These are phyloP conservation scores for Heliconius ethilla DNA, from an alignment of 2,888 invertebrate species.

Conservation along the genomic window DNA sequence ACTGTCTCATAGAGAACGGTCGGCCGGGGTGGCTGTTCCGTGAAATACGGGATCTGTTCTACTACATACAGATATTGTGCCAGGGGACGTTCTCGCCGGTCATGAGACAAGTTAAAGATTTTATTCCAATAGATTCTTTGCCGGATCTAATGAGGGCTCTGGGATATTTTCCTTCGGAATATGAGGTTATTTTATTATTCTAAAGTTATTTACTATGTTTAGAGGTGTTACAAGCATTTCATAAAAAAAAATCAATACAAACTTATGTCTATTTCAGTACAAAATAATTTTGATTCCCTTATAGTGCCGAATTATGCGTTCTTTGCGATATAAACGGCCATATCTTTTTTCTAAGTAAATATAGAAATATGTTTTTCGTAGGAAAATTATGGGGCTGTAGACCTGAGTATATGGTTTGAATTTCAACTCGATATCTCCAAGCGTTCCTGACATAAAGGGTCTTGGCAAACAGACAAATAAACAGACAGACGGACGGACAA, in stretches of 20 bases:
- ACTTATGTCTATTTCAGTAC: too few species aligned
- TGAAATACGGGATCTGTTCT: constrained; percentile 88
- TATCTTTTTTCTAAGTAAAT: too few species aligned
- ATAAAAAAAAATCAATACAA: not conserved
- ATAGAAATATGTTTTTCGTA: too few species aligned
- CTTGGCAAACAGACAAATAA: too few species aligned
- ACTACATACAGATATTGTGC: constrained; percentile 88
- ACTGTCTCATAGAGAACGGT: constrained; percentile 86
- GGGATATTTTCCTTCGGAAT: constrained; percentile 88
- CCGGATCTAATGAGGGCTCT: constrained; percentile 88
- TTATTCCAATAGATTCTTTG: constrained; percentile 84
- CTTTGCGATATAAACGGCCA: too few species aligned
- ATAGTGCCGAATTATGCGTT: too few species aligned
- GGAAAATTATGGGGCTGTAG: too few species aligned
- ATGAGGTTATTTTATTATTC: constrained; percentile 78
- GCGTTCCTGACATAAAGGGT: too few species aligned
- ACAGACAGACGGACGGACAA: too few species aligned
- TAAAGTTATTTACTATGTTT: not conserved
- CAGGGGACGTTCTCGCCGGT: constrained; percentile 86
- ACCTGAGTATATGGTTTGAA: too few species aligned
- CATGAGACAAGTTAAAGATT: constrained; percentile 82
- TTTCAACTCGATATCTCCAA: too few species aligned
- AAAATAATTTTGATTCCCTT: too few species aligned
- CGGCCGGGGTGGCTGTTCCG: constrained; percentile 86
- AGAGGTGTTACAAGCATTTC: not conserved